These are phyloP conservation scores for Synchiropus splendidus DNA, from an alignment of 2,113 vertebrate genomes.

Conservation along the genomic window DNA sequence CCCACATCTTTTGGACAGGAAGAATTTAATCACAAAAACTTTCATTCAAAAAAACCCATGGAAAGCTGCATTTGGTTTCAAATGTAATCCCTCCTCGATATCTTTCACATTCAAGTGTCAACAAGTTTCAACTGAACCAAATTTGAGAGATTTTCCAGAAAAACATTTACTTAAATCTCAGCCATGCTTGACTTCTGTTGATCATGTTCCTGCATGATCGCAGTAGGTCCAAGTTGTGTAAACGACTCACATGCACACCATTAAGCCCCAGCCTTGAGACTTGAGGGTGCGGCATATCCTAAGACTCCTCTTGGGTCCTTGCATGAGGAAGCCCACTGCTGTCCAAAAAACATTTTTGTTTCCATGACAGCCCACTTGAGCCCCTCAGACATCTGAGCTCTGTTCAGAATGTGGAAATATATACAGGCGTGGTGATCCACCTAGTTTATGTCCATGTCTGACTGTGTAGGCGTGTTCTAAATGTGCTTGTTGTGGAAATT, in stretches of 20 bases:
- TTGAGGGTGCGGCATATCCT: conserved; percentile 37
- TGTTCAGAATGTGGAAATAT: conserved; percentile 53
- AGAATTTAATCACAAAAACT: too few relatives aligned
- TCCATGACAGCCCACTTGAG: conserved; percentile 32
- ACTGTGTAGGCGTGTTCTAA: too few relatives aligned
- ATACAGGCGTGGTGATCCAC: conserved; percentile 34
- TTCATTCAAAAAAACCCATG: too few relatives aligned
- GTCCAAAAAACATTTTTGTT: conserved; percentile 38
- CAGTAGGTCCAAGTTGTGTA: conserved; percentile 32
- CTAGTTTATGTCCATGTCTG: conserved; percentile 19
- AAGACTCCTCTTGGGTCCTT: conserved; percentile 43
- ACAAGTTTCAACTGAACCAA: too few relatives aligned
- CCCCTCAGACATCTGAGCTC: conserved; percentile 20
- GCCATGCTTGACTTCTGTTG: background rate
- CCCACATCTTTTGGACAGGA: too few relatives aligned
- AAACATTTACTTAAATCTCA: background rate
- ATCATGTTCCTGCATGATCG: conserved; percentile 14
- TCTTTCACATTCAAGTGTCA: too few relatives aligned
- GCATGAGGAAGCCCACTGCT: conserved; percentile 28
- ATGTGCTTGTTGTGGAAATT: conserved; percentile 3
- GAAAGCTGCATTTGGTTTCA: too few relatives aligned
- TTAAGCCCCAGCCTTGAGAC: conserved; percentile 29
- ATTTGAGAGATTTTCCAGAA: background rate
- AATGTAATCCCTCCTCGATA: too few relatives aligned
- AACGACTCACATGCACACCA: conserved; percentile 43